These are phyloP conservation scores for Neosilurus mollespiculum DNA, from an alignment of 2,797 vertebrate genomes.

Conservation along the genomic window DNA sequence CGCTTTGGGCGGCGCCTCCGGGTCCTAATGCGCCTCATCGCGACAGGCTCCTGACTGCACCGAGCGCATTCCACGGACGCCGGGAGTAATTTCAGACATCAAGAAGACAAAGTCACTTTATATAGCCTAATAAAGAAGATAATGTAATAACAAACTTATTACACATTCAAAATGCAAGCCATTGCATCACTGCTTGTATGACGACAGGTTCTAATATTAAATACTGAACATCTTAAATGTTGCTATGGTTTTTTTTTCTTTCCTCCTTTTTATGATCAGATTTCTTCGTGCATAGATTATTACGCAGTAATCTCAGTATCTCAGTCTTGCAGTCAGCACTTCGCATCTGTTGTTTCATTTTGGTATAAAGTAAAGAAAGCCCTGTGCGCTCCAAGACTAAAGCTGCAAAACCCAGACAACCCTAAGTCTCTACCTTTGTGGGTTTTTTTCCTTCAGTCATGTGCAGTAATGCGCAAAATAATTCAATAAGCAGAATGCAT, in stretches of 20 bases:
- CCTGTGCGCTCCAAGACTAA: background rate
- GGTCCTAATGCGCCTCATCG: constrained; percentile 51
- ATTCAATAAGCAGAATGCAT: background rate
- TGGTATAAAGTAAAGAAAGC: background rate
- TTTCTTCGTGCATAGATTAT: background rate
- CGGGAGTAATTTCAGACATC: background rate
- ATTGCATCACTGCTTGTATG: background rate
- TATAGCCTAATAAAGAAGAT: background rate
- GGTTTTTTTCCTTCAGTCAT: too few relatives aligned
- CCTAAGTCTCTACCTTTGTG: too few relatives aligned
- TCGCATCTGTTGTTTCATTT: background rate
- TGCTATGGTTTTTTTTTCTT: too few relatives aligned
- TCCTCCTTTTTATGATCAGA: background rate
- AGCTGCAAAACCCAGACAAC: too few relatives aligned
- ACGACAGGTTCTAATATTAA: background rate
- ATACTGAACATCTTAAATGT: background rate
- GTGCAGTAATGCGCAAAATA: background rate
- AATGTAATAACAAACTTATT: background rate
- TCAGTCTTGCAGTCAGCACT: background rate
- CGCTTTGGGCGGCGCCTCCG: constrained; percentile 39
- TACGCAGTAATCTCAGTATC: background rate
- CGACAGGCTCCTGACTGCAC: background rate
- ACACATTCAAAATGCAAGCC: background rate
- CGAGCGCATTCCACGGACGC: background rate
- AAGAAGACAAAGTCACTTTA: background rate